Evolutionary conservation across 2,113 vertebrate genomes (phyloP), one percentile per base, ranked within the genome.

Genomic region (Naja naja): DNA sequence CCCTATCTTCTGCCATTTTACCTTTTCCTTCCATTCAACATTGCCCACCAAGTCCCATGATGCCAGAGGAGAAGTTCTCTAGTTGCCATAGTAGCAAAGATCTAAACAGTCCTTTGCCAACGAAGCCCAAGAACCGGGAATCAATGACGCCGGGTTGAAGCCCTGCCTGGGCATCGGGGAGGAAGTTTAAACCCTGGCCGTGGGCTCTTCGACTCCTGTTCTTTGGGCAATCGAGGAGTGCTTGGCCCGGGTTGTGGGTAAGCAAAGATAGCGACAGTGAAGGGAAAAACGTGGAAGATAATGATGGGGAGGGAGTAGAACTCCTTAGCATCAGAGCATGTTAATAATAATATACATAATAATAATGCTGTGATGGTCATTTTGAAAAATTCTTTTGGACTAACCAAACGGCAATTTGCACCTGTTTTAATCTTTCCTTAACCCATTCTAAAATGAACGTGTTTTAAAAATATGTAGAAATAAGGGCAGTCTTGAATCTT

Each of bases 41-140:
- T 23, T 23, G 0, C 25, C 91, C 92, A 1, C 91, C 96, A 52
- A 0, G 3, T 93, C 91, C 93, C 92, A 93, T 87, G 1, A 89
- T 8, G 85, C 94, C 69, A 11, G 95, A 93, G 95, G 88, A 53
- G 0, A 58, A 1, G 16, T 81, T 0, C 14, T 64, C 30, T 3
- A 1, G 97, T 97, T 94, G 30, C 96, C 93, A 81, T 39, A 91
- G 96, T 89, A 47, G 87, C 94, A 4, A 54, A 0, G 52, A 49
- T 5, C n/a, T 23, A 55, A 23, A 49, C 47, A 49, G 8, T 8
- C 47, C 54, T 47, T 27, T 0, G 30, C 0, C 25, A 0, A 3
- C 20, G 12, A 0, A 25, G 27, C 54, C 54, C 54, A 55, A 55
- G 45, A 12, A 93, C 53, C 47, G 10, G 53, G 39, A 18, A 89